phyloP scores from a whole-genome alignment of 2,113 vertebrate species.

The Nipponia nippon region DNA sequence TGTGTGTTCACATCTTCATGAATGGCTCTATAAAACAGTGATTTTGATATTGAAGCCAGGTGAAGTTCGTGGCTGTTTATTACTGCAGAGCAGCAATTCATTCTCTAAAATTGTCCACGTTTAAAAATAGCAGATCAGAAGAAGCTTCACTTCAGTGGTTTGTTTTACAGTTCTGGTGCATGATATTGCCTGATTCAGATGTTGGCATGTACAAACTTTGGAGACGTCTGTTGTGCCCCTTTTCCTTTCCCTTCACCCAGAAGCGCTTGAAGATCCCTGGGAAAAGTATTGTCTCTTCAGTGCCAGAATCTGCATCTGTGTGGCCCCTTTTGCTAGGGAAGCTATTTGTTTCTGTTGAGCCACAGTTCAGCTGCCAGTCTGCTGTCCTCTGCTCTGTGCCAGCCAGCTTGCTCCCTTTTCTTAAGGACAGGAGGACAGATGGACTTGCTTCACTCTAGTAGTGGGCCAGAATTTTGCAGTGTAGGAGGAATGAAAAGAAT shows the following conservation, averaged over 20 bases:
- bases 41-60: neutral
- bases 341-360: neutral
- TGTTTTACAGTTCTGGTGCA: neutral
- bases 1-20: neutral
- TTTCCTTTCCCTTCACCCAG: neutral
- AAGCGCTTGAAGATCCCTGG: neutral
- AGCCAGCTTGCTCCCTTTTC: neutral
- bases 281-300: neutral
- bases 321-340: neutral
- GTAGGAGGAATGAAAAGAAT: neutral
- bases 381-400: slow-evolving; percentile 9
- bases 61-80: neutral
- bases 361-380: neutral
- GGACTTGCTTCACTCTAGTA: slow-evolving; percentile 21
- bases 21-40: neutral
- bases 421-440: slow-evolving; percentile 21
- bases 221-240: neutral
- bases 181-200: neutral
- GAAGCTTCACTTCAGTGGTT: neutral
- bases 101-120: neutral
- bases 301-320: neutral
- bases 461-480: neutral
- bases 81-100: neutral
- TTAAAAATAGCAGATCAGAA: slow-evolving; percentile 2
- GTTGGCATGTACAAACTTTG: neutral